Base-by-base conservation (phyloP, 1,140 invertebrate species). In the Ceratina japonica region DNA sequence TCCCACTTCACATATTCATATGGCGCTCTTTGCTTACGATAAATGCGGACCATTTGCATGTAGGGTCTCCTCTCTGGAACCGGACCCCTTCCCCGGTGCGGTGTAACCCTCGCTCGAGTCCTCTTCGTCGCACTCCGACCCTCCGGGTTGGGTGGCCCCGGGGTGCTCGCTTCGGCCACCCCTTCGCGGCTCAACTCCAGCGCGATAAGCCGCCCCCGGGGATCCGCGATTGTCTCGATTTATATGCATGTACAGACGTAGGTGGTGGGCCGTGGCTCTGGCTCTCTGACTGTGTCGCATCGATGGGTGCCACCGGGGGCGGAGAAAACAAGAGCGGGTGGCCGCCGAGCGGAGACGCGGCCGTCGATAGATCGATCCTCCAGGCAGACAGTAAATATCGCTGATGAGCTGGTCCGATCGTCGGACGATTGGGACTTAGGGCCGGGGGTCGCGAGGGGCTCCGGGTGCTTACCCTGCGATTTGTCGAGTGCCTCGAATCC, bases 191-290 rank as follows among this genome's bases (percentile, higher is more conserved):
- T 80, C 73, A 74, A 68, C 75, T 64, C 64, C 79, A 70, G 62
- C 80, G 79, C 85, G 89, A 91, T 91, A 91, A 91, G 90, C 90
- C 87, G 86, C 85, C 90, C 87, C 70, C 79, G 68, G 89, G 90
- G 87, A 90, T 89, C 81, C 85, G 77, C 89, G 88, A 91, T 91
- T 92, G 89, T 92, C 90, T 91, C 87, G 89, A 90, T 90, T 91
- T 89, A 90, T 89, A 88, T 81, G 82, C 81, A 77, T 81, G 82
- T 77, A 84, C 75, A 83, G 84, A 86, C 83, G 79, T 86, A 86
- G 79, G 79, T 49, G 70, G 74, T 66, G 78, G 83, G 70, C 68
- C 75, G 62, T 75, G 61, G 24, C 58, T 64, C 51, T 64, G n/a
- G 5, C 77, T 78, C 69, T 63, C 59, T 18, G 54, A 64, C 64